Evolutionary conservation across 2,797 vertebrate genomes (phyloP).

Genomic region (Phrynocephalus forsythii): DNA sequence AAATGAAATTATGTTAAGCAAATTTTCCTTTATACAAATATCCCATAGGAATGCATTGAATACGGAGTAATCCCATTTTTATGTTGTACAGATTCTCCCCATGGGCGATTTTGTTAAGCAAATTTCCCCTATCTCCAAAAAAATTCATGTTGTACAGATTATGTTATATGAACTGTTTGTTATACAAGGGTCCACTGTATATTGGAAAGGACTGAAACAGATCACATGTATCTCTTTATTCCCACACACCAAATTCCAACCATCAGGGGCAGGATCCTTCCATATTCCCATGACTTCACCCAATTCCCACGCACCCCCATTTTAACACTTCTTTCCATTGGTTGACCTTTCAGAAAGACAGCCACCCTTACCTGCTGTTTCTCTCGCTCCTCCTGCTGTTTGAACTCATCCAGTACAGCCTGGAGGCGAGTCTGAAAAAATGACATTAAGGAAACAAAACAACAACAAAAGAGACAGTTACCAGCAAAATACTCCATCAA

Average conservation of each 20-base stretch:
- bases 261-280: not conserved
- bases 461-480: no score
- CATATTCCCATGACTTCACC: not conserved
- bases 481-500: not conserved
- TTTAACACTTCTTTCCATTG: no score
- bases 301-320: not conserved
- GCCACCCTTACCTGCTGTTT: slow-evolving; percentile 89
- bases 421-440: slow-evolving; percentile 90
- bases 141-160: no score
- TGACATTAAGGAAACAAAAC: slow-evolving; percentile 16
- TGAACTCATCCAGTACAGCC: slow-evolving; percentile 92
- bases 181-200: no score
- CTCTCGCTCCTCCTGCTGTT: slow-evolving; percentile 94
- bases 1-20: no score
- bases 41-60: no score
- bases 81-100: no score
- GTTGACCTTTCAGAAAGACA: not conserved
- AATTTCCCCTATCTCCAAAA: no score
- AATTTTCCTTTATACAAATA: no score
- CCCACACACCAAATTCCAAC: not conserved
- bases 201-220: not conserved
- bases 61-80: no score
- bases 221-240: not conserved
- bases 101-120: no score
- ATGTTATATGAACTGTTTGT: no score